Conservation (phyloP, 1,140 invertebrate species). For the Eubasilissa regina region DNA sequence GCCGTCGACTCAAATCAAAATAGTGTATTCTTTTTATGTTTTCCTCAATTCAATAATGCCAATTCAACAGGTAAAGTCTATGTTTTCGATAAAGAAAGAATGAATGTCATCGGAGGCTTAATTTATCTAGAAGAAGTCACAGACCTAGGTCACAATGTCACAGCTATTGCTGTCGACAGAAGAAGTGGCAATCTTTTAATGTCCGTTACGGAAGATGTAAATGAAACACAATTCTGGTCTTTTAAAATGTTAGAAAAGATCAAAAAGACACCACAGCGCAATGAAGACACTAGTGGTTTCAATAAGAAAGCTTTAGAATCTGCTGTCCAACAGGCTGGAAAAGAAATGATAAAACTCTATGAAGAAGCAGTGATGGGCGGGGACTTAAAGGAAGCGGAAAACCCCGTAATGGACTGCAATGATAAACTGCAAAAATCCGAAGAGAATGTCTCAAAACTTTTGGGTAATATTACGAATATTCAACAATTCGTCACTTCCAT, state of each 20-base stretch:
- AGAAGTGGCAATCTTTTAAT: not conserved
- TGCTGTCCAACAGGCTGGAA: not conserved
- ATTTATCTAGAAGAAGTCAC: not conserved
- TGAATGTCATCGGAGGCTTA: slow-evolving; percentile 13
- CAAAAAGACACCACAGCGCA: not conserved
- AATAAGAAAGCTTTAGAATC: slow-evolving; percentile 31
- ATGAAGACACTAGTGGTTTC: not conserved
- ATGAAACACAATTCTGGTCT: not conserved
- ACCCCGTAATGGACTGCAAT: slow-evolving; percentile 7
- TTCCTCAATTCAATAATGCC: not conserved
- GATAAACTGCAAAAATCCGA: slow-evolving; percentile 2
- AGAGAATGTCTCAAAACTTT: not conserved
- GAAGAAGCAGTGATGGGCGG: slow-evolving; percentile 28
- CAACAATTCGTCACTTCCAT: too few relatives aligned
- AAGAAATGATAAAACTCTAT: slow-evolving; percentile 19
- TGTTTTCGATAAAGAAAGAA: slow-evolving; percentile 5
- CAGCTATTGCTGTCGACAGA: not conserved
- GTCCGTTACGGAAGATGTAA: not conserved
- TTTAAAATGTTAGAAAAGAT: slow-evolving; percentile 30
- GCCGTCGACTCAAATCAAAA: not conserved
- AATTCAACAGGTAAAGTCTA: not conserved
- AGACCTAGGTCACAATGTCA: slow-evolving; percentile 23
- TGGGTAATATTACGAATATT: too few relatives aligned
- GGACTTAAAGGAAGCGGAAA: not conserved
- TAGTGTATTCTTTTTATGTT: not conserved